phyloP scores from a whole-genome alignment of 1,140 invertebrate genomes.

The Zophobas morio region DNA sequence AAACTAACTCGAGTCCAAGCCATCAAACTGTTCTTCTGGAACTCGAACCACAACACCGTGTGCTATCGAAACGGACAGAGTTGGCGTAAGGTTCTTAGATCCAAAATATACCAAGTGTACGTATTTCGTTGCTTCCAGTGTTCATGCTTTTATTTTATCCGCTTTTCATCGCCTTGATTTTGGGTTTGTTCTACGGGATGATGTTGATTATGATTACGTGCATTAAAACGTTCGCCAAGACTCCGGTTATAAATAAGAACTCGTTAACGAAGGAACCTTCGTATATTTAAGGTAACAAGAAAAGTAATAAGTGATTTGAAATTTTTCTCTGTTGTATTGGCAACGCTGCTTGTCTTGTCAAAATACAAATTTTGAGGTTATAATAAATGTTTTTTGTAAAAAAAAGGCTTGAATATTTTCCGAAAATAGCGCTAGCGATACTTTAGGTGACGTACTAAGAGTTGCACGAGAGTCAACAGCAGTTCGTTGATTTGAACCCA shows the following conservation, averaged over 20 bases:
- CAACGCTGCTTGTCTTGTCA: too few relatives aligned
- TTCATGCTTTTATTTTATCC: conserved; percentile 16
- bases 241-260: conserved; percentile 2
- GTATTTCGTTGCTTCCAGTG: neutral
- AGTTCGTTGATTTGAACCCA: too few relatives aligned
- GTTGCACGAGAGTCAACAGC: too few relatives aligned
- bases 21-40: conserved; percentile 12
- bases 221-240: conserved; percentile 1
- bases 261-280: conserved; percentile 19
- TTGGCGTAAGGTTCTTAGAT: neutral
- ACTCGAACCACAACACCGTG: neutral
- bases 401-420: too few relatives aligned
- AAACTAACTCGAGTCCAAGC: neutral
- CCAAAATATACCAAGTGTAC: neutral
- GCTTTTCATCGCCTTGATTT: neutral
- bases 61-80: conserved; percentile 12
- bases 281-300: conserved; percentile 3
- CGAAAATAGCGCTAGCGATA: too few relatives aligned
- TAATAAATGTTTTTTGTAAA: too few relatives aligned
- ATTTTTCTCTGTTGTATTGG: neutral
- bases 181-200: neutral
- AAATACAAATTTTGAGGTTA: too few relatives aligned
- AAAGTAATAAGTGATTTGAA: neutral
- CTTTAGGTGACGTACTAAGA: too few relatives aligned
- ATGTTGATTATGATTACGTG: conserved; percentile 11